Evolutionary conservation across 2,113 vertebrate species (phyloP).

Genomic region (Macroglossus sobrinus): DNA sequence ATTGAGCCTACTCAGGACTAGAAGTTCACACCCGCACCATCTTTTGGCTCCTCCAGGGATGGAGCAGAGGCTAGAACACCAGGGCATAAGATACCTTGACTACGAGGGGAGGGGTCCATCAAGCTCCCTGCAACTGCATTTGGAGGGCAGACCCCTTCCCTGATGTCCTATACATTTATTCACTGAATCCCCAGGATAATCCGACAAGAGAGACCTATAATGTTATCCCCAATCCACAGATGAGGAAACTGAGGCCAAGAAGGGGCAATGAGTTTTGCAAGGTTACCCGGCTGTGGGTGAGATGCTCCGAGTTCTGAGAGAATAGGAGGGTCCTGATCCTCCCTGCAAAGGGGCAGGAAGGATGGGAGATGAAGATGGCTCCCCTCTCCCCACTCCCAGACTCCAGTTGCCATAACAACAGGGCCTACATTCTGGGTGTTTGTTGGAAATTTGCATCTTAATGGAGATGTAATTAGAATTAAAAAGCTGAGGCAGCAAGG

Average conservation of each 20-base stretch:
- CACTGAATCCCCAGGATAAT: not conserved
- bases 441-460: conserved; percentile 82
- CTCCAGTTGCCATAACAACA: conserved; percentile 76
- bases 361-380: not conserved
- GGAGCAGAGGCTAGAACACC: not conserved
- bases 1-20: not conserved
- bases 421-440: conserved; percentile 67
- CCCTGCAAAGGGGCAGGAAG: not conserved
- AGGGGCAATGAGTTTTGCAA: not conserved
- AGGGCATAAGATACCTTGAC: not conserved
- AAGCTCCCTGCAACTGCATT: not conserved
- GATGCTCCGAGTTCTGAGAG: not conserved
- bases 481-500: conserved; percentile 1
- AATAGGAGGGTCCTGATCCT: not conserved
- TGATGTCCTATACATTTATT: not conserved
- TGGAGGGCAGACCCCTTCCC: not conserved
- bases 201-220: not conserved
- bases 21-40: not conserved
- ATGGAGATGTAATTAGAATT: conserved; percentile 81
- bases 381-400: conserved; percentile 68
- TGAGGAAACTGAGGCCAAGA: conserved; percentile 20
- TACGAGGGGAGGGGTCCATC: not conserved
- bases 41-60: not conserved
- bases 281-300: not conserved
- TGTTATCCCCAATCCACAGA: not conserved